These are phyloP conservation scores for Conus canariensis DNA, from an alignment of 2,888 invertebrate genomes.

Conservation along the genomic window DNA sequence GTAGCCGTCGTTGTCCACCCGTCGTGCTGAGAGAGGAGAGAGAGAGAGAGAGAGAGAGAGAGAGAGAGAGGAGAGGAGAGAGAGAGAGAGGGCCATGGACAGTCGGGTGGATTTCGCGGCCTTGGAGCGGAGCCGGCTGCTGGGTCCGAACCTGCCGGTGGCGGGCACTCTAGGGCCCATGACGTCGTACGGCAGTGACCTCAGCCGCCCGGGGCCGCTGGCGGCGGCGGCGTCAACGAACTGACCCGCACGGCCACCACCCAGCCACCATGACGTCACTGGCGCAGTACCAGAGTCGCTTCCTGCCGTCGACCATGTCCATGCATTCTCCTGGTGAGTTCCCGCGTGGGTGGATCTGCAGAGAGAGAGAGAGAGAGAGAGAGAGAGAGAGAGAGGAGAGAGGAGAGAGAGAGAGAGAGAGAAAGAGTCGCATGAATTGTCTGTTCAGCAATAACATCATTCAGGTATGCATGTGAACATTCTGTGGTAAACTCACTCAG, in stretches of 20 bases:
- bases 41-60: too few species aligned
- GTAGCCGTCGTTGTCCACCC: not conserved
- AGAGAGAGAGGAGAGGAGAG: too few species aligned
- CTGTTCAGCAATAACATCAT: not conserved
- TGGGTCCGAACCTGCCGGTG: conserved; percentile 37
- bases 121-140: conserved; percentile 44
- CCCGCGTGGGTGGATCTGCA: too few species aligned
- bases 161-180: conserved; percentile 42
- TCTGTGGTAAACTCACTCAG: too few species aligned
- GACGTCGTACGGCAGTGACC: conserved; percentile 42
- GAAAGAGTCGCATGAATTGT: not conserved
- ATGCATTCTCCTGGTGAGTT: conserved; percentile 49
- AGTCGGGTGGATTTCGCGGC: conserved; percentile 49
- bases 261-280: conserved; percentile 45
- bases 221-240: not conserved
- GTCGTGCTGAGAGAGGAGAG: conserved; percentile 3
- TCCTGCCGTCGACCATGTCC: conserved; percentile 47
- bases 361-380: conserved; percentile 5
- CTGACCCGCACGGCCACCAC: conserved; percentile 41
- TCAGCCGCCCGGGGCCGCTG: conserved; percentile 17
- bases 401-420: conserved; percentile 1
- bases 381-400: not conserved
- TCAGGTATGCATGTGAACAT: too few species aligned
- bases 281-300: conserved; percentile 45
- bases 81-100: conserved; percentile 33